Conservation (phyloP, 1,140 invertebrate genomes). For the Scaptomyza pallida region DNA sequence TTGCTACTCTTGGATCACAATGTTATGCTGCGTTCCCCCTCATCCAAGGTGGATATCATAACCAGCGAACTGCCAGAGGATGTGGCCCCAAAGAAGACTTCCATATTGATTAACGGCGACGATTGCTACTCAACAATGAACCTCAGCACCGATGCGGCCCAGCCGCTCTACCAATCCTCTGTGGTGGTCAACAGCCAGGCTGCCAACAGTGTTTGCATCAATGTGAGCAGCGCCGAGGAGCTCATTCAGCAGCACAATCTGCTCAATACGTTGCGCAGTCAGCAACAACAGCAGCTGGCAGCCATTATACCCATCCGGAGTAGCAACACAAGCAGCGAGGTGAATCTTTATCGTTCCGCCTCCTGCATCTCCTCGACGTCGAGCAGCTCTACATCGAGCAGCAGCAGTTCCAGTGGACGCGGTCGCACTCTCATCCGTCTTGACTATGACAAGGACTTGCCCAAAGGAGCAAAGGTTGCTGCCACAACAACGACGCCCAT, state of each 20-base stretch:
- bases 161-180: slow-evolving; percentile 88
- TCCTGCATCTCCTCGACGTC: slow-evolving; percentile 77
- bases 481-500: slow-evolving; percentile 61
- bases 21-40: slow-evolving; percentile 34
- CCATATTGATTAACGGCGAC: slow-evolving; percentile 90
- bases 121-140: slow-evolving; percentile 88
- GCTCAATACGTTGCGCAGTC: slow-evolving; percentile 69
- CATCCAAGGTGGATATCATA: slow-evolving; percentile 3
- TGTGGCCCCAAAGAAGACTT: slow-evolving; percentile 87
- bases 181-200: slow-evolving; percentile 86
- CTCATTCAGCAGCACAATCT: slow-evolving; percentile 77
- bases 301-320: slow-evolving; percentile 78
- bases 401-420: slow-evolving; percentile 57
- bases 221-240: slow-evolving; percentile 82
- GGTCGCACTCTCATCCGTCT: slow-evolving; percentile 74
- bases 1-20: slow-evolving; percentile 29
- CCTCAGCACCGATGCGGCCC: slow-evolving; percentile 86
- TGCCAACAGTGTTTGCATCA: slow-evolving; percentile 86
- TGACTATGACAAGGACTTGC: slow-evolving; percentile 70
- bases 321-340: slow-evolving; percentile 38
- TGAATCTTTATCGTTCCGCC: slow-evolving; percentile 76
- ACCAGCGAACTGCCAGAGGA: slow-evolving; percentile 27
- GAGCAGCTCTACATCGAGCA: slow-evolving; percentile 74
- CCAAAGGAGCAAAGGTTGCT: slow-evolving; percentile 18
- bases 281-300: slow-evolving; percentile 43